Percentiles rank a stretch among this genome's conserved stretches.
These are phyloP conservation scores for Anhinga anhinga DNA, from an alignment of 2,113 vertebrate genomes.

Conservation along the genomic window DNA sequence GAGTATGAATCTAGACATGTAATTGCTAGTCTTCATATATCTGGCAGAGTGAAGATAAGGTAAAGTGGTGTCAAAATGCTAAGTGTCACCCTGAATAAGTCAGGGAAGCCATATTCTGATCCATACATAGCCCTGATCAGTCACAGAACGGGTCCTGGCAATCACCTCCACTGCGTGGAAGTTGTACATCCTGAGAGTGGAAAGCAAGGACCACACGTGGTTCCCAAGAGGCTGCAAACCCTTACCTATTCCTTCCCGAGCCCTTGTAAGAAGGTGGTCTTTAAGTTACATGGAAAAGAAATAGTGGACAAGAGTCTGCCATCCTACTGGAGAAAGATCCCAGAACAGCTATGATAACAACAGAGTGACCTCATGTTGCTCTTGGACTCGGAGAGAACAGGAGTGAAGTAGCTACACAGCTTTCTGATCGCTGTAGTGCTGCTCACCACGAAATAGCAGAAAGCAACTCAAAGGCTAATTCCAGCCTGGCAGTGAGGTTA, in stretches of 20 bases:
- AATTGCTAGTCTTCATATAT: too few species aligned
- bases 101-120: background rate
- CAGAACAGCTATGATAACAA: background rate
- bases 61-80: background rate
- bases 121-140: background rate
- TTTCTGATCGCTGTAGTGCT: background rate
- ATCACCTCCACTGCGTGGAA: background rate
- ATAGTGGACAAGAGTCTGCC: background rate
- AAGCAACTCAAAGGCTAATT: slow-evolving; percentile 41
- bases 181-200: background rate
- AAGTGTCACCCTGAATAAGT: background rate
- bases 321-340: background rate
- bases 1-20: background rate
- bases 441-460: slow-evolving; percentile 3
- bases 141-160: background rate
- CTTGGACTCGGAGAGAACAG: background rate
- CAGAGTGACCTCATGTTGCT: background rate
- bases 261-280: background rate
- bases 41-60: too few species aligned
- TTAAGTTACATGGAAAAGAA: background rate
- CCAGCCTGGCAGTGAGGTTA: slow-evolving; percentile 48
- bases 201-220: background rate
- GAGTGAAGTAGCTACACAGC: background rate
- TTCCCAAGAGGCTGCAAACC: background rate
- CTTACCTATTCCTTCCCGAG: background rate